Evolutionary conservation across 2,797 vertebrate species (phyloP).

Genomic region (Meriones psammophilus): DNA sequence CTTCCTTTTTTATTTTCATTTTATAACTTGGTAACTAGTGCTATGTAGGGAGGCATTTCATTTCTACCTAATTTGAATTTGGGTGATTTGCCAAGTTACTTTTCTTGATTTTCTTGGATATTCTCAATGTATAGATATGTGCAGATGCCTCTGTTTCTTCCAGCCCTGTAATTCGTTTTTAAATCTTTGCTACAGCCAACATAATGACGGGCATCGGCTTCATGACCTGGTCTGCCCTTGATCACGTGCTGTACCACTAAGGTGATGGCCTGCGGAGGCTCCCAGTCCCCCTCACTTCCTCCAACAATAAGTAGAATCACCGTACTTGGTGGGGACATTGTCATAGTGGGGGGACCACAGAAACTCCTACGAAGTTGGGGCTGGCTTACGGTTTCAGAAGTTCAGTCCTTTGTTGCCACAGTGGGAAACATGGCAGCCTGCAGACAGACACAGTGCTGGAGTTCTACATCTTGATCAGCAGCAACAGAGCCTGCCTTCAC

Average conservation of each 20-base stretch:
- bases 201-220: background rate
- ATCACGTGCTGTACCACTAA: background rate
- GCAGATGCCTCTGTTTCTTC: background rate
- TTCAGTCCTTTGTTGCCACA: background rate
- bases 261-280: too few species aligned
- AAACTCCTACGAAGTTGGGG: background rate
- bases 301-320: background rate
- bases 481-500: background rate
- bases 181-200: background rate
- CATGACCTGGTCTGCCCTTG: background rate
- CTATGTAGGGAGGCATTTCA: background rate
- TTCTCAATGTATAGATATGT: background rate
- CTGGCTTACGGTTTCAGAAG: background rate
- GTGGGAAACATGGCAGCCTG: background rate
- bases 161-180: too few species aligned
- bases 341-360: background rate
- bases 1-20: background rate
- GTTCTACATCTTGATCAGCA: background rate
- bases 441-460: background rate
- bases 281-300: background rate
- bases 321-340: too few species aligned
- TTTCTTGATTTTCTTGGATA: background rate
- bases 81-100: background rate
- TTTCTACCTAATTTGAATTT: slow-evolving; percentile 27
- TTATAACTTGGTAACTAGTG: background rate